Evolutionary conservation across 1,140 invertebrate species (phyloP), one percentile per base, ranked within the genome.

Genomic region (Physella acuta): DNA sequence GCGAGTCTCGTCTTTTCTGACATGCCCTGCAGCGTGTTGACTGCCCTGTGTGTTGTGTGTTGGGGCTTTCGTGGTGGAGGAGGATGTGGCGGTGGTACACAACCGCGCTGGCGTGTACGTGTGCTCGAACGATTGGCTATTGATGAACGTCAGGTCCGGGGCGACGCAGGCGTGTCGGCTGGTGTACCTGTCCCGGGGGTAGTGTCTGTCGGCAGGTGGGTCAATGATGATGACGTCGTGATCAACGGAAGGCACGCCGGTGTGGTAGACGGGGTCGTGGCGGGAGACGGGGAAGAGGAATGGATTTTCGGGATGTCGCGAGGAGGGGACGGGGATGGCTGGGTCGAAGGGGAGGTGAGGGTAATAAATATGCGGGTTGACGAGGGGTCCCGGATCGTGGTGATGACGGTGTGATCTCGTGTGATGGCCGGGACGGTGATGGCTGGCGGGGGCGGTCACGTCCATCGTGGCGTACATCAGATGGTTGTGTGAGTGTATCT

Each of bases 201-300:
- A 11, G 39, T 44, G 8, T 44, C 8, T 20, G 8, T 44, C 20
- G 20, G 8, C 39, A 11, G 20, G 39, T 44, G 56, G 28, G 31
- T 59, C 56, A 34, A 59, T 34, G n/a, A 59, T 36, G 14, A 59
- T 34, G 3, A 59, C 56, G 56, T 59, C 56, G 3, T 36, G 11
- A 31, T 34, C 31, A 1, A 30, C 11, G 5, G 53, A 30, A 16
- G n/a, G 31, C 5, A n/a, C 2, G 26, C 31, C 53, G 20, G 26
- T 55, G 14, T 55, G 11, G 24, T 17, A 14, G n/a, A 55, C 26
- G n/a, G 28, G 53, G n/a, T n/a, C n/a, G n/a, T n/a, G n/a, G n/a
- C n/a, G n/a, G n/a, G n/a, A n/a, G n/a, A n/a, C n/a, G n/a, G n/a
- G n/a, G n/a, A n/a, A n/a, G n/a, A n/a, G n/a, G n/a, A n/a, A n/a